Percentiles rank a stretch among this genome's conserved stretches.
These are phyloP conservation scores for Dicyrtoma fusca DNA, from an alignment of 2,888 invertebrate species.

Conservation along the genomic window DNA sequence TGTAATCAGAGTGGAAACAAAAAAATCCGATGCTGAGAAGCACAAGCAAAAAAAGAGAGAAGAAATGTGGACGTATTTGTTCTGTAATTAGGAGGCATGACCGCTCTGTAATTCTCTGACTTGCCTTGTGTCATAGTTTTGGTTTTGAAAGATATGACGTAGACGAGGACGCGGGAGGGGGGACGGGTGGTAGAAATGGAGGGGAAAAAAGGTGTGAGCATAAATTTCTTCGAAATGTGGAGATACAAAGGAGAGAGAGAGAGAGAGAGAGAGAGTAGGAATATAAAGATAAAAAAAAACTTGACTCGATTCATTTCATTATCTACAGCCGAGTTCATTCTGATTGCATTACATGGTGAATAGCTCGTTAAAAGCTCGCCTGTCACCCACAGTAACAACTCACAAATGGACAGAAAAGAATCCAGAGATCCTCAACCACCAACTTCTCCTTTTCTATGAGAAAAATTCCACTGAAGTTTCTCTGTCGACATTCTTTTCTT, in stretches of 20 bases:
- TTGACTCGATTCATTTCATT: constrained; percentile 32
- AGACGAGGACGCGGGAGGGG: not conserved
- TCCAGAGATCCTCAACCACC: not conserved
- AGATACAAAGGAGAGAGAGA: not conserved
- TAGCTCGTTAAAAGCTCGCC: constrained; percentile 34
- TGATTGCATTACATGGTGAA: constrained; percentile 37
- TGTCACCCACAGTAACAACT: constrained; percentile 33
- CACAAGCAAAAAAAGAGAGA: too few species aligned
- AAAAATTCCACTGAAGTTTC: too few species aligned
- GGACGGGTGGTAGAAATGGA: not conserved
- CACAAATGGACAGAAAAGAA: constrained; percentile 19
- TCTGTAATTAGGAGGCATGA: too few species aligned
- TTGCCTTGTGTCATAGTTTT: too few species aligned
- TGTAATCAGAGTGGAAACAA: too few species aligned
- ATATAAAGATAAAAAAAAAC: constrained; percentile 4
- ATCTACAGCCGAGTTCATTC: constrained; percentile 30
- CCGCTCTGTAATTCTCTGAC: too few species aligned
- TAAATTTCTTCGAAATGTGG: not conserved
- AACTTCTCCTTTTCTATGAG: not conserved
- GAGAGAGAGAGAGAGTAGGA: not conserved
- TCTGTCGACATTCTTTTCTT: too few species aligned
- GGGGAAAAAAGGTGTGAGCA: not conserved
- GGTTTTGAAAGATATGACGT: too few species aligned
- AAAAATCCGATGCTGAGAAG: too few species aligned
- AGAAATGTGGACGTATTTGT: too few species aligned